Evolutionary conservation across 2,888 invertebrate species (phyloP), one percentile per base, ranked within the genome.

Genomic region (Lasioglossum malachurum): DNA sequence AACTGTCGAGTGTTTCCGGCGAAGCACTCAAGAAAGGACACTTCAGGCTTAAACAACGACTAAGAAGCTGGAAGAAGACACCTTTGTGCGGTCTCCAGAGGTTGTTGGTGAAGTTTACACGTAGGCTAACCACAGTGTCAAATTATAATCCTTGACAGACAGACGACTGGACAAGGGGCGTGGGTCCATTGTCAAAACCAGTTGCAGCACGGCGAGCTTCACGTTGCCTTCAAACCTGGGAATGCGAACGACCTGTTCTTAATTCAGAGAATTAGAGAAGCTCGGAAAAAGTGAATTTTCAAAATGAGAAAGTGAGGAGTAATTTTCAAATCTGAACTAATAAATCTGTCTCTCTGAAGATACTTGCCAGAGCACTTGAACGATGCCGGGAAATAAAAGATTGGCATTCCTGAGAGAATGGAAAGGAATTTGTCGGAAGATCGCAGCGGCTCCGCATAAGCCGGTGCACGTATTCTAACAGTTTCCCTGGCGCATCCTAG

Each of bases 61-160:
- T 69, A 77, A 82, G 83, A 86, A 69, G 75, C 67, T 69, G 88
- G 74, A 88, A 89, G 85, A 88, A 86, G 88, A 90, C 87, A 89
- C 88, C 89, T 86, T 86, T 83, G 89, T 86, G 79, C 80, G 46
- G 79, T 71, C 73, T 72, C 80, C 78, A 79, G 80, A 84, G 89
- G 87, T 86, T 83, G 77, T 83, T 77, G 89, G 84, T 75, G 80
- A 73, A 79, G 87, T 90, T 90, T 88, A 82, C 83, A 81, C 76
- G 86, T 78, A 76, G 86, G 83, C 86, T 84, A 89, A 90, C 91
- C 91, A 67, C 91, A 87, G 89, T 87, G 84, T 92, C 88, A 57
- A 87, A 86, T 92, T 92, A 90, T 91, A 78, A 81, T 88, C 83
- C 74, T 82, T 84, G 74, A 64, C 67, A 76, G 82, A 83, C 49